A percentile compares a stretch with the other conserved stretches of the same genome.
These are phyloP conservation scores for Criorhina ranunculi DNA, from an alignment of 2,888 invertebrate species.

Conservation along the genomic window DNA sequence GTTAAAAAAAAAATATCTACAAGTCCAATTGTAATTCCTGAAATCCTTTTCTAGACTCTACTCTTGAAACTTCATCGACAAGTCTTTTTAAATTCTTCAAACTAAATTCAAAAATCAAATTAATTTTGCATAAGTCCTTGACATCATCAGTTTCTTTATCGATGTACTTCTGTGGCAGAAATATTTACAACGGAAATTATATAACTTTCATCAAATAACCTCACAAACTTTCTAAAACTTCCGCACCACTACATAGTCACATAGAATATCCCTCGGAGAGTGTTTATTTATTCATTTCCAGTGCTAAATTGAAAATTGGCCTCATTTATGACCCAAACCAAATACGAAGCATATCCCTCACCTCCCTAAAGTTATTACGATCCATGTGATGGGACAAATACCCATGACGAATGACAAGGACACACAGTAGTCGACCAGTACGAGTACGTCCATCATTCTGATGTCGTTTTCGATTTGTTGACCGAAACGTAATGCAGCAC, in stretches of 20 bases:
- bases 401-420: conserved; percentile 21
- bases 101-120: too few relatives aligned
- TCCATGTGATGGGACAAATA: conserved; percentile 10
- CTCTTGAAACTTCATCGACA: too few relatives aligned
- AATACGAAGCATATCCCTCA: not conserved
- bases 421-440: too few relatives aligned
- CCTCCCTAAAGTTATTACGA: conserved; percentile 2
- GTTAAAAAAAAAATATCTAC: too few relatives aligned
- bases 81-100: too few relatives aligned
- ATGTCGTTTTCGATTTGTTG: conserved; percentile 15
- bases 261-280: conserved; percentile 13
- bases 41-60: too few relatives aligned
- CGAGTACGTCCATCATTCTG: conserved; percentile 7
- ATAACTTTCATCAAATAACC: not conserved
- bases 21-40: too few relatives aligned
- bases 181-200: conserved; percentile 2
- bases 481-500: not conserved
- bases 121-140: conserved; percentile 4
- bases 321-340: conserved; percentile 7
- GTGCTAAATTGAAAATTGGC: conserved; percentile 26
- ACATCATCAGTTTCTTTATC: not conserved
- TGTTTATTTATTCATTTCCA: conserved; percentile 40
- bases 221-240: not conserved
- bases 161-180: conserved; percentile 1
- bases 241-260: not conserved